Conservation (phyloP, 2,113 vertebrate species). For the Antechinus stuartii region DNA sequence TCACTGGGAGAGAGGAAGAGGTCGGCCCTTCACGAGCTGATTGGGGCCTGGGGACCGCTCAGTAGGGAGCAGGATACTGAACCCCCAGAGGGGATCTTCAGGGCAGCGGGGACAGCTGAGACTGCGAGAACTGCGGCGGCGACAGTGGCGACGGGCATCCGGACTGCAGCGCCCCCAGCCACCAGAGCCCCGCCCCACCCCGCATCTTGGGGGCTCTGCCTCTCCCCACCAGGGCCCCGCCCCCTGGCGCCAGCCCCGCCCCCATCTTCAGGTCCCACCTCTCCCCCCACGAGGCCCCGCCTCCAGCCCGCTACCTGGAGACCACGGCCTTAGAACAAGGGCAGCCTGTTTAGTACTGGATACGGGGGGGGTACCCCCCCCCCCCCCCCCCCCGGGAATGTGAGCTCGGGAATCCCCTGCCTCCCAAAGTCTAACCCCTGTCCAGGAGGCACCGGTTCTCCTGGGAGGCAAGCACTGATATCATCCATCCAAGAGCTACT, state of each 20-base stretch:
- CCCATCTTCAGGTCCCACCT: background rate
- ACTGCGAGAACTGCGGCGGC: constrained; percentile 59
- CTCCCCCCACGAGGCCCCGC: background rate
- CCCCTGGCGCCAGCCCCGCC: constrained; percentile 11
- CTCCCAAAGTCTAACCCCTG: background rate
- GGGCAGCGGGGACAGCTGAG: constrained; percentile 60
- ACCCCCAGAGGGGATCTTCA: constrained; percentile 43
- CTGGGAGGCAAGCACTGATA: background rate
- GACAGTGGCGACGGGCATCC: constrained; percentile 50
- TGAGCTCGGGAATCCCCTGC: background rate
- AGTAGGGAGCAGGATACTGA: constrained; percentile 27
- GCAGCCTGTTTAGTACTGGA: background rate
- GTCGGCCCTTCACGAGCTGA: background rate
- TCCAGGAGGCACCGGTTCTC: background rate
- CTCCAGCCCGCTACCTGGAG: background rate
- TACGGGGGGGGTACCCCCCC: background rate
- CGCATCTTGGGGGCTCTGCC: constrained; percentile 56
- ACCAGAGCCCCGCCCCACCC: constrained; percentile 73
- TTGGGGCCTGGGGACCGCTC: background rate
- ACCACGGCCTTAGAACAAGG: background rate
- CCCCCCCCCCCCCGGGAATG: background rate
- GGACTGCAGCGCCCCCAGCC: constrained; percentile 76
- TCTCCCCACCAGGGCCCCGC: constrained; percentile 16
- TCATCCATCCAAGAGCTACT: background rate
- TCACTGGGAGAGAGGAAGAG: constrained; percentile 20